phyloP scores from a whole-genome alignment of 1,140 invertebrate genomes.

The Drosophila azteca region DNA sequence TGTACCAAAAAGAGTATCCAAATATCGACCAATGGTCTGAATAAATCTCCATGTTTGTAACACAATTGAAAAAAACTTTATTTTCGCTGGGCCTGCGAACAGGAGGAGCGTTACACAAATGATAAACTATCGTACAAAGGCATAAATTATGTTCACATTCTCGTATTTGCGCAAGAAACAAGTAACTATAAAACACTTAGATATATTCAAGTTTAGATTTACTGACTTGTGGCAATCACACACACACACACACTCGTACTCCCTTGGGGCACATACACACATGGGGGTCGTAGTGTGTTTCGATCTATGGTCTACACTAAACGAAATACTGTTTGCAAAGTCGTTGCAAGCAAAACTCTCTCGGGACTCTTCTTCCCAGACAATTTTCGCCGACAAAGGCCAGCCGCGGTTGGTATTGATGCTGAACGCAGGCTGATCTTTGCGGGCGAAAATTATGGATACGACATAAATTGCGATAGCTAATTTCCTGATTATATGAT shows the following conservation, averaged over 20 bases:
- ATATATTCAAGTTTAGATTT: slow-evolving; percentile 40
- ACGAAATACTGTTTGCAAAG: slow-evolving; percentile 61
- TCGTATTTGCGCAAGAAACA: slow-evolving; percentile 55
- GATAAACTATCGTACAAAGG: slow-evolving; percentile 75
- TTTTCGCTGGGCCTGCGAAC: slow-evolving; percentile 57
- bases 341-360: slow-evolving; percentile 66
- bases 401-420: slow-evolving; percentile 33
- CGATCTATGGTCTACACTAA: slow-evolving; percentile 46
- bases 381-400: slow-evolving; percentile 60
- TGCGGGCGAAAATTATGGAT: slow-evolving; percentile 61
- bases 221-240: slow-evolving; percentile 28
- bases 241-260: slow-evolving; percentile 19
- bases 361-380: background rate
- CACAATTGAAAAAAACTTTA: slow-evolving; percentile 77
- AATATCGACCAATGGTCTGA: background rate
- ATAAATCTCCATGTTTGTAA: slow-evolving; percentile 58
- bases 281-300: slow-evolving; percentile 37
- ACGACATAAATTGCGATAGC: slow-evolving; percentile 60
- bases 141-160: slow-evolving; percentile 70
- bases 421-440: slow-evolving; percentile 46
- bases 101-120: slow-evolving; percentile 38
- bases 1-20: slow-evolving; percentile 7
- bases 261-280: slow-evolving; percentile 22
- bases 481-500: slow-evolving; percentile 63
- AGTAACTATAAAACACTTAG: slow-evolving; percentile 65